Conservation (phyloP, 2,113 vertebrate species). For the Leuciscus idus region DNA sequence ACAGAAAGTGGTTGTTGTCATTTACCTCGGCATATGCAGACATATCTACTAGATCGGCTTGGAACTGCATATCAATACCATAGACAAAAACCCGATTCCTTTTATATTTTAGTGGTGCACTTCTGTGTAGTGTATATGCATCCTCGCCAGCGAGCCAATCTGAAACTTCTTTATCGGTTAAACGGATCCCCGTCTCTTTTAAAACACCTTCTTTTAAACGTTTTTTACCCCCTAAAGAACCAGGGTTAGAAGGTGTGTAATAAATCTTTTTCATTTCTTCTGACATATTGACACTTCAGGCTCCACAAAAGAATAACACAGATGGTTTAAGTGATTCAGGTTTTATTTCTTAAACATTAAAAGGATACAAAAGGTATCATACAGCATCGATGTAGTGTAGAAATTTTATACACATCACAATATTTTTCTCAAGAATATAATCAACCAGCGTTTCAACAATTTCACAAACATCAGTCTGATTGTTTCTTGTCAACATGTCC, state of each 20-base stretch:
- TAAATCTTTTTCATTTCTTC: not conserved
- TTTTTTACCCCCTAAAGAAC: not conserved
- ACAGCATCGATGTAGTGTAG: too few species aligned
- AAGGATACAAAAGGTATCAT: too few species aligned
- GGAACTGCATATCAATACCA: not conserved
- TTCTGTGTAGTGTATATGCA: not conserved
- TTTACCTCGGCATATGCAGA: not conserved
- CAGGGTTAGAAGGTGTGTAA: not conserved
- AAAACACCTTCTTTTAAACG: not conserved
- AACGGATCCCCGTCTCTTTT: not conserved
- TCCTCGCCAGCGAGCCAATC: not conserved
- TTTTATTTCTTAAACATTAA: not conserved
- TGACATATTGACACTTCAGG: too few species aligned
- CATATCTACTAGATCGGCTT: not conserved
- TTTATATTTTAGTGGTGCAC: not conserved
- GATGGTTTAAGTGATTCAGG: not conserved
- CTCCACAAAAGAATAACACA: too few species aligned
- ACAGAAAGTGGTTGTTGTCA: not conserved
- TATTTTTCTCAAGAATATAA: too few species aligned
- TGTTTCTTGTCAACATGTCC: too few species aligned
- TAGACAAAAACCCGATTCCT: constrained; percentile 10
- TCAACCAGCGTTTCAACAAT: too few species aligned
- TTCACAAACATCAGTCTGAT: too few species aligned
- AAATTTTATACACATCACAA: too few species aligned
- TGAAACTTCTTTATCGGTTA: not conserved